phyloP scores from a whole-genome alignment of 2,113 vertebrate species.

The Laticauda laticaudata region DNA sequence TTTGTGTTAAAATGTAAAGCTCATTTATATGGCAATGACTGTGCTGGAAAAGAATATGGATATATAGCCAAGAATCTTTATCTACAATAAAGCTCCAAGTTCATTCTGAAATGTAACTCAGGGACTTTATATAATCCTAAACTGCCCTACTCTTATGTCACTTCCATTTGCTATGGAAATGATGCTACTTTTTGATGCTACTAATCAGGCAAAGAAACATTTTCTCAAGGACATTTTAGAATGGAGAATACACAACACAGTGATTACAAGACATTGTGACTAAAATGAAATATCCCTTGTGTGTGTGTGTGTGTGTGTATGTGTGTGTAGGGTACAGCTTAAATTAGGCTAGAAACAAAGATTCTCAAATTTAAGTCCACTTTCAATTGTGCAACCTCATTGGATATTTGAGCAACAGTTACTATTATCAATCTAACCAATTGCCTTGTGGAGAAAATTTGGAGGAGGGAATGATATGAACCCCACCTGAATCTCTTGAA shows the following conservation, averaged over 20 bases:
- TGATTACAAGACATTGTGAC: neutral
- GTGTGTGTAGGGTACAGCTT: neutral
- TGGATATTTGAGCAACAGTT: neutral
- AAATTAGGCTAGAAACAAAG: neutral
- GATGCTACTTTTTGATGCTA: neutral
- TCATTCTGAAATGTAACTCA: neutral
- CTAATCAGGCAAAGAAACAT: neutral
- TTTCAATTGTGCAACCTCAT: neutral
- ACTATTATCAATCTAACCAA: neutral
- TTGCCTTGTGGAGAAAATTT: neutral
- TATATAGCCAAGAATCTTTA: neutral
- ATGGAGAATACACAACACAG: neutral
- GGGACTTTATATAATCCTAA: neutral
- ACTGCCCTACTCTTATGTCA: neutral
- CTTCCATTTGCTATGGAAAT: no score
- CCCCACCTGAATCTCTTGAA: neutral
- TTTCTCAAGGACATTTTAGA: neutral
- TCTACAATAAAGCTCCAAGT: neutral
- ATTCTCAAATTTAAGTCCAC: neutral
- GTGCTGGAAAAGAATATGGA: neutral
- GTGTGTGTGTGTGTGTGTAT: neutral
- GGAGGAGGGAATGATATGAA: neutral
- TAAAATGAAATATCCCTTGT: neutral
- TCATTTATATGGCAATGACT: slow-evolving; percentile 1
- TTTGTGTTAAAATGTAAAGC: neutral